Percentiles rank a stretch among this genome's conserved stretches.
These are phyloP conservation scores for Babylonia areolata DNA, from an alignment of 1,140 invertebrate genomes.

Conservation along the genomic window DNA sequence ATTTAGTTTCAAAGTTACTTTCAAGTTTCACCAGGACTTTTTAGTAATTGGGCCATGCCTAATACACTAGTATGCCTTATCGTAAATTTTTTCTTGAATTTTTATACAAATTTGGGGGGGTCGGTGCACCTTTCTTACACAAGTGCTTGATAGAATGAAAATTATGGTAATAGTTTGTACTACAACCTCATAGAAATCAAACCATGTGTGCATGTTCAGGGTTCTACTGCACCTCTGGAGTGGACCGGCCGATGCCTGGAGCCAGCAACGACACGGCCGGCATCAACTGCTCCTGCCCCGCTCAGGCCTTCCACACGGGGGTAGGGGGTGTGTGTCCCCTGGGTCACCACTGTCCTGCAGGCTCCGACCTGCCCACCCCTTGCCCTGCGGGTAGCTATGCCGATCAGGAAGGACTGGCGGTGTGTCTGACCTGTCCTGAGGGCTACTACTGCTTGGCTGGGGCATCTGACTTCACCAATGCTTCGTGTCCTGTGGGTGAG, in stretches of 20 bases:
- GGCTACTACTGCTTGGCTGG: slow-evolving; percentile 68
- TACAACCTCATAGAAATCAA: no score
- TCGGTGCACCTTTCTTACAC: no score
- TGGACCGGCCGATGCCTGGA: slow-evolving; percentile 65
- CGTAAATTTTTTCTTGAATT: no score
- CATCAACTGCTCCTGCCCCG: slow-evolving; percentile 63
- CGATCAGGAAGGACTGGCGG: slow-evolving; percentile 58
- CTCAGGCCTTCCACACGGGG: slow-evolving; percentile 59
- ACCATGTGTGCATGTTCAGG: slow-evolving; percentile 47
- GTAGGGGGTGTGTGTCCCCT: slow-evolving; percentile 70
- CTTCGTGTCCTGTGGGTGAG: slow-evolving; percentile 64
- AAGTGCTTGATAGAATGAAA: no score
- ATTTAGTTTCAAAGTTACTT: no score
- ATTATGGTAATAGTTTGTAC: no score
- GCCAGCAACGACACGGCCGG: slow-evolving; percentile 55
- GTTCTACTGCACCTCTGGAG: slow-evolving; percentile 70
- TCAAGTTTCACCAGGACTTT: no score
- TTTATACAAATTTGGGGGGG: no score
- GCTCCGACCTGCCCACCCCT: slow-evolving; percentile 51
- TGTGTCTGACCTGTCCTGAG: slow-evolving; percentile 62
- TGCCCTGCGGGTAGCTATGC: slow-evolving; percentile 68
- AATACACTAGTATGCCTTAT: no score
- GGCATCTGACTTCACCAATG: slow-evolving; percentile 54
- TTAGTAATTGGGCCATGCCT: no score
- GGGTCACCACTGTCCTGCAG: slow-evolving; percentile 70